Evolutionary conservation across 2,888 invertebrate species (phyloP).

Genomic region (Polyploca ridens): DNA sequence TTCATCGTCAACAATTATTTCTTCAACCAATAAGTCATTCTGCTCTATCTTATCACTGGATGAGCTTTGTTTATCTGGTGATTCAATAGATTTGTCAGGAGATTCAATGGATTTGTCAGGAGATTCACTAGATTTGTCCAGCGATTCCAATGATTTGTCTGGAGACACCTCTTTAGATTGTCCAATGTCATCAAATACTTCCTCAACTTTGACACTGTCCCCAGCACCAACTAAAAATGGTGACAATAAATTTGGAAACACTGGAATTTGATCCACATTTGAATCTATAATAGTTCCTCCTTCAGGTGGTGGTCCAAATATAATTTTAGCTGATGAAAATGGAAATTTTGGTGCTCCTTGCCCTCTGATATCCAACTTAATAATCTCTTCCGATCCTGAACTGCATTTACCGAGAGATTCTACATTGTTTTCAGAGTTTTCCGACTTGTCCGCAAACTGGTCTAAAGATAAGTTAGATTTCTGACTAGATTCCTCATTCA

Average conservation of each 20-base stretch:
- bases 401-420: slow-evolving; percentile 51
- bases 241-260: slow-evolving; percentile 68
- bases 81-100: slow-evolving; percentile 48
- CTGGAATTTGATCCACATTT: slow-evolving; percentile 58
- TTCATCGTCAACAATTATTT: slow-evolving; percentile 66
- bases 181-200: slow-evolving; percentile 50
- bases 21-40: slow-evolving; percentile 71
- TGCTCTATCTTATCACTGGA: slow-evolving; percentile 67
- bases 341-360: slow-evolving; percentile 67
- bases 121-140: slow-evolving; percentile 15
- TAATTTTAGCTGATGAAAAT: slow-evolving; percentile 68
- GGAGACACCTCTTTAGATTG: slow-evolving; percentile 39
- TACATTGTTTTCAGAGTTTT: slow-evolving; percentile 40
- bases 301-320: slow-evolving; percentile 76
- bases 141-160: slow-evolving; percentile 26
- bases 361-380: slow-evolving; percentile 79
- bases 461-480: slow-evolving; percentile 42
- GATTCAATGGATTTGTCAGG: slow-evolving; percentile 35
- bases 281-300: slow-evolving; percentile 62
- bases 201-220: slow-evolving; percentile 58
- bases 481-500: slow-evolving; percentile 63
- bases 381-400: slow-evolving; percentile 78
- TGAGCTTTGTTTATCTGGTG: slow-evolving; percentile 50
- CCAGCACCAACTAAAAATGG: slow-evolving; percentile 69
- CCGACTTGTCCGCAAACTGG: slow-evolving; percentile 41